These are phyloP conservation scores for Seira sanloemensis DNA, from an alignment of 2,888 invertebrate species.

Conservation along the genomic window DNA sequence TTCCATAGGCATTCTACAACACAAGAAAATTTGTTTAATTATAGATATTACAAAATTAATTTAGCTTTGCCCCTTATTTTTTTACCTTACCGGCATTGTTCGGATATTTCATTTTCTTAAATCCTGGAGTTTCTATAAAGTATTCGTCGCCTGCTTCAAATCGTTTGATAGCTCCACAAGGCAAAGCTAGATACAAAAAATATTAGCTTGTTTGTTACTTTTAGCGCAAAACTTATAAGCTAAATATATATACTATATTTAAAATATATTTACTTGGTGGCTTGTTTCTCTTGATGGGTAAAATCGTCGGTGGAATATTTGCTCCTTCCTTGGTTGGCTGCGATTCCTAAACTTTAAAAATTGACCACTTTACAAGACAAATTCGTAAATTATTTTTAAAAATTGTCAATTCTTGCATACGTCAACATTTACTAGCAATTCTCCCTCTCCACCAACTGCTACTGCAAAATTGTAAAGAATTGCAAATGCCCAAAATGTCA, in stretches of 20 bases:
- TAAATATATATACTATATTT: no score
- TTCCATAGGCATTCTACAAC: no score
- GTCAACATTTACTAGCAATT: background rate
- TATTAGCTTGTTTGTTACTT: background rate
- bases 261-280: constrained; percentile 45
- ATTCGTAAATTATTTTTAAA: no score
- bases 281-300: constrained; percentile 27
- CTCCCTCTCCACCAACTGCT: background rate
- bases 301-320: constrained; percentile 3
- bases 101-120: constrained; percentile 66
- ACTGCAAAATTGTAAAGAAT: background rate
- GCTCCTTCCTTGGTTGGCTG: constrained; percentile 1
- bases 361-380: background rate
- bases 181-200: constrained; percentile 35
- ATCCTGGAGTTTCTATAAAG: constrained; percentile 70
- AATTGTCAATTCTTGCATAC: background rate
- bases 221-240: no score
- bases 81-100: constrained; percentile 39
- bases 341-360: background rate
- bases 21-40: background rate
- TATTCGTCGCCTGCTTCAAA: constrained; percentile 59
- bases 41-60: background rate
- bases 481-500: background rate
- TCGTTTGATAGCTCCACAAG: constrained; percentile 55
- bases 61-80: background rate